These are phyloP conservation scores for Helostoma temminkii DNA, from an alignment of 2,797 vertebrate species.

Conservation along the genomic window DNA sequence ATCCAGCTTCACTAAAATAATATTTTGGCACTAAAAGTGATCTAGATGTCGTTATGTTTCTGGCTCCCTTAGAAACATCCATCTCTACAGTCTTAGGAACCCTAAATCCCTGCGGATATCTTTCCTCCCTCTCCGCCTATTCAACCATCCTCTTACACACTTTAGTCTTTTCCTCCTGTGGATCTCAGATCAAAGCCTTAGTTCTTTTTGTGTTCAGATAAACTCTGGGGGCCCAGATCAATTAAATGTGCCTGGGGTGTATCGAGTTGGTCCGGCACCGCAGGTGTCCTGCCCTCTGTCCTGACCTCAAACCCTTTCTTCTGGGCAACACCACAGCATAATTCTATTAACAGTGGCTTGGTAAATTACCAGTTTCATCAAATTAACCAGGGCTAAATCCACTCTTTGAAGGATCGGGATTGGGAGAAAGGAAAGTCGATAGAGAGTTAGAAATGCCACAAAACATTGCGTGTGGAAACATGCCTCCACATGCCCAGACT, in stretches of 20 bases:
- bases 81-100: constrained; percentile 1
- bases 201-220: constrained; percentile 50
- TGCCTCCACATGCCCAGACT: neutral
- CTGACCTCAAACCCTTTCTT: constrained; percentile 37
- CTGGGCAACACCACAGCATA: constrained; percentile 21
- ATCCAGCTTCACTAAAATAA: neutral
- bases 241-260: constrained; percentile 56
- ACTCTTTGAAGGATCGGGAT: constrained; percentile 45
- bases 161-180: constrained; percentile 36
- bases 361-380: constrained; percentile 58
- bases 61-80: constrained; percentile 14
- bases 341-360: constrained; percentile 59
- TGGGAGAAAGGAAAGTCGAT: constrained; percentile 11
- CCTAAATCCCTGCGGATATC: constrained; percentile 9
- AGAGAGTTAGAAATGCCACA: constrained; percentile 12
- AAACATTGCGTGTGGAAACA: neutral
- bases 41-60: neutral
- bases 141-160: constrained; percentile 14
- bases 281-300: constrained; percentile 40
- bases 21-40: constrained; percentile 1
- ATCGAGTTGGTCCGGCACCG: constrained; percentile 46
- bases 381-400: constrained; percentile 62
- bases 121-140: constrained; percentile 11
- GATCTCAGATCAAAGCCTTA: constrained; percentile 63
- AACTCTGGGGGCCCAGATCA: constrained; percentile 45